Percentiles rank a stretch among this genome's conserved stretches.
These are phyloP conservation scores for Sarcophaga variegata DNA, from an alignment of 2,888 invertebrate genomes.

Conservation along the genomic window DNA sequence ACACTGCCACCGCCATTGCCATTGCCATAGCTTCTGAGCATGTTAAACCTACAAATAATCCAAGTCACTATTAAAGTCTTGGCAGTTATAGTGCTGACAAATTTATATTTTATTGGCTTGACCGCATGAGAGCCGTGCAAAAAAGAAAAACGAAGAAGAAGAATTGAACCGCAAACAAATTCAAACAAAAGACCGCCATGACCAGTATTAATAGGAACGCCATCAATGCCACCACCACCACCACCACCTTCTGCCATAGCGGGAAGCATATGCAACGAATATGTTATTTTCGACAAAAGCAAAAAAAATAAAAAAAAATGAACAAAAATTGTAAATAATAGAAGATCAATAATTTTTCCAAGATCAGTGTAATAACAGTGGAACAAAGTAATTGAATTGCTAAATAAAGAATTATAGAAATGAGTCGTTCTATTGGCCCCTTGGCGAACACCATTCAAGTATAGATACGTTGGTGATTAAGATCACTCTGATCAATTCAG, in stretches of 20 bases:
- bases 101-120: slow-evolving; percentile 70
- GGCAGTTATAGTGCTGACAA: slow-evolving; percentile 69
- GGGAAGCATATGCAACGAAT: neutral
- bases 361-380: slow-evolving; percentile 45
- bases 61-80: slow-evolving; percentile 52
- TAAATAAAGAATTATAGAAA: too few species aligned
- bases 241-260: neutral
- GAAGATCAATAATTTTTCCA: slow-evolving; percentile 52
- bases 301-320: neutral
- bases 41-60: slow-evolving; percentile 63
- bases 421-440: too few species aligned
- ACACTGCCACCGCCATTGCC: neutral
- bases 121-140: slow-evolving; percentile 34
- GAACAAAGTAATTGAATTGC: neutral
- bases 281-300: neutral
- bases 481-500: too few species aligned
- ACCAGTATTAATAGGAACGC: slow-evolving; percentile 18
- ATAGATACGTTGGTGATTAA: too few species aligned
- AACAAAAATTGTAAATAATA: slow-evolving; percentile 18
- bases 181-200: slow-evolving; percentile 65
- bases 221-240: slow-evolving; percentile 29
- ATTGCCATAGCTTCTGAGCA: slow-evolving; percentile 32
- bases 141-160: slow-evolving; percentile 7
- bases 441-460: too few species aligned
- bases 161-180: slow-evolving; percentile 52